Evolutionary conservation across 35 echinoderm and acorn worm species (phyloP).

Genomic region (Ophioderma brevispina): DNA sequence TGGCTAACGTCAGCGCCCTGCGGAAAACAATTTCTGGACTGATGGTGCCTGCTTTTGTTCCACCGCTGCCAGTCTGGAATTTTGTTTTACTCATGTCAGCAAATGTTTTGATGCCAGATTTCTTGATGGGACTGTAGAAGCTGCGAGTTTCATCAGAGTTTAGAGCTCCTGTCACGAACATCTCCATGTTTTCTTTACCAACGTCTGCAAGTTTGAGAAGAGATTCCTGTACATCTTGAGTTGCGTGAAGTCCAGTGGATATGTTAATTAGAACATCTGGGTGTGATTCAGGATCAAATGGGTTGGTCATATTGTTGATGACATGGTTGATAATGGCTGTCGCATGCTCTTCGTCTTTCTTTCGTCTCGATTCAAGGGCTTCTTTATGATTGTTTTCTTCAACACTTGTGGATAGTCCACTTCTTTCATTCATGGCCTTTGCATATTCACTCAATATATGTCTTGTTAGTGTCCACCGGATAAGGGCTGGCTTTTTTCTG

Average conservation of each 20-base stretch:
- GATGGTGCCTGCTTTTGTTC: background rate
- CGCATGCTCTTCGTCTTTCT: background rate
- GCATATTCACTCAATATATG: background rate
- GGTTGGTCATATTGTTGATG: background rate
- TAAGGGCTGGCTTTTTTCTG: background rate
- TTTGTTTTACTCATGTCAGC: background rate
- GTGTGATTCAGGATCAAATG: background rate
- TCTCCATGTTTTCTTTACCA: background rate
- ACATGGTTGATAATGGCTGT: background rate
- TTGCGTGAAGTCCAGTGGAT: background rate
- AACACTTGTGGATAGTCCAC: background rate
- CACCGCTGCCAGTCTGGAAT: background rate
- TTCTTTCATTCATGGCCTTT: background rate
- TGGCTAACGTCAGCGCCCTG: background rate
- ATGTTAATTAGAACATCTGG: background rate
- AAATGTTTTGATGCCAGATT: background rate
- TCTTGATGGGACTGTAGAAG: background rate
- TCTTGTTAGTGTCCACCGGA: background rate
- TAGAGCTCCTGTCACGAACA: background rate
- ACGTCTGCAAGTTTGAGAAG: background rate
- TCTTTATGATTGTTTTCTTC: background rate
- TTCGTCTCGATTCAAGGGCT: background rate
- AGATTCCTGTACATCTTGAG: background rate
- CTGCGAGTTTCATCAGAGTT: background rate
- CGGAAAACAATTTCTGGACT: background rate